phyloP scores from a whole-genome alignment of 2,888 invertebrate genomes.

The Reticulitermes lucifugus region DNA sequence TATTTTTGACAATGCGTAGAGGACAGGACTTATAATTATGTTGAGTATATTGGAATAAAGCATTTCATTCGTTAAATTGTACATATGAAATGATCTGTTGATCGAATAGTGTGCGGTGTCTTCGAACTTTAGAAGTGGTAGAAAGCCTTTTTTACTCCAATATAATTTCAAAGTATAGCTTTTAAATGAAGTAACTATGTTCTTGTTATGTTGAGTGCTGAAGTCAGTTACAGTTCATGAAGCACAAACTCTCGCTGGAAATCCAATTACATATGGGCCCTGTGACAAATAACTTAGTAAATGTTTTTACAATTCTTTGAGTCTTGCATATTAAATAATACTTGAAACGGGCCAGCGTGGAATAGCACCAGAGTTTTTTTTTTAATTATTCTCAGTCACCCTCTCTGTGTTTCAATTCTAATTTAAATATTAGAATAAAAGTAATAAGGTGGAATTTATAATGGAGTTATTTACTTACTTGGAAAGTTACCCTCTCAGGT shows the following conservation, averaged over 20 bases:
- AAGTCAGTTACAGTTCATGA: background rate
- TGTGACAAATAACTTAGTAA: slow-evolving; percentile 25
- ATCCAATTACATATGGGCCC: slow-evolving; percentile 1
- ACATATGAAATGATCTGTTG: slow-evolving; percentile 5
- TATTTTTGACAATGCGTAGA: slow-evolving; percentile 17
- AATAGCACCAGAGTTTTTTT: background rate
- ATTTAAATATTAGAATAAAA: slow-evolving; percentile 26
- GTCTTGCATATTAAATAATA: background rate
- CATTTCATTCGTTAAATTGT: background rate
- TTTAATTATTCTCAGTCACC: background rate
- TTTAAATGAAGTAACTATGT: background rate
- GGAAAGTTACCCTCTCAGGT: too few species aligned
- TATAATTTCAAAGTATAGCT: background rate
- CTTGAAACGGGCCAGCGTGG: slow-evolving; percentile 13
- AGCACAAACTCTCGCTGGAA: slow-evolving; percentile 1
- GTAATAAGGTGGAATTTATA: background rate
- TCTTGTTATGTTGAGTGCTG: background rate
- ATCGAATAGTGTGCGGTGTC: background rate
- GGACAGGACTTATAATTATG: background rate
- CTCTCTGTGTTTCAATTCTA: slow-evolving; percentile 8
- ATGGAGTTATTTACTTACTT: background rate
- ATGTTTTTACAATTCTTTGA: slow-evolving; percentile 26
- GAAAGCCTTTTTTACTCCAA: slow-evolving; percentile 8
- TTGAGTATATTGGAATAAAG: background rate
- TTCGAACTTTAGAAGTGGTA: background rate